phyloP scores from a whole-genome alignment of 1,140 invertebrate genomes.

The Lysiphlebus fabarum region DNA sequence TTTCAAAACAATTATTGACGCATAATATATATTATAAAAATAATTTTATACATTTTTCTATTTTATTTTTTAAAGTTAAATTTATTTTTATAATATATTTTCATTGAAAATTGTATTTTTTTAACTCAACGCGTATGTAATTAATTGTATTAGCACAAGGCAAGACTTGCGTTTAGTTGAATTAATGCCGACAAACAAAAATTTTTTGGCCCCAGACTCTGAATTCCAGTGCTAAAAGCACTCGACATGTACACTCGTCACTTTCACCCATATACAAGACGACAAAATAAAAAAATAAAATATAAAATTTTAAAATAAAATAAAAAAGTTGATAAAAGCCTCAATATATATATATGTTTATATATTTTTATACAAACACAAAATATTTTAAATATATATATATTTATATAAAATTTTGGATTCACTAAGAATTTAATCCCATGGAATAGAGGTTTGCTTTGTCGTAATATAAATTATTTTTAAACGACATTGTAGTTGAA shows the following conservation, averaged over 20 bases:
- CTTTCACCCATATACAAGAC: neutral
- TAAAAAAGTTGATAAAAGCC: no score
- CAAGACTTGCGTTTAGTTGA: conserved; percentile 2
- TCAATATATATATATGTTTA: no score
- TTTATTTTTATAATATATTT: conserved; percentile 6
- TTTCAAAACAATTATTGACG: conserved; percentile 13
- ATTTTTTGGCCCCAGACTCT: conserved; percentile 13
- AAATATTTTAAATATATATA: neutral
- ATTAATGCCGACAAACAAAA: conserved; percentile 16
- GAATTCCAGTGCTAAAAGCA: conserved; percentile 22
- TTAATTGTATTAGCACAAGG: neutral
- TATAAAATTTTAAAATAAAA: neutral
- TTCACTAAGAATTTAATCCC: conserved; percentile 19
- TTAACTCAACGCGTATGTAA: neutral
- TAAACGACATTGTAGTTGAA: conserved; percentile 28
- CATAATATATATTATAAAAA: no score
- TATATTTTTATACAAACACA: neutral
- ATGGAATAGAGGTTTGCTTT: conserved; percentile 8
- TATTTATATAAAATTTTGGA: neutral
- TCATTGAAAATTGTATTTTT: conserved; percentile 4
- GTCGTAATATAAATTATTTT: conserved; percentile 31
- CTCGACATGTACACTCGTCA: conserved; percentile 11
- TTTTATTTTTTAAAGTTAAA: conserved; percentile 4
- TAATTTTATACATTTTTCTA: neutral
- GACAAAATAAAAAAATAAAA: conserved; percentile 3